Evolutionary conservation across 2,888 invertebrate genomes (phyloP).

Genomic region (Campoplex nolae): DNA sequence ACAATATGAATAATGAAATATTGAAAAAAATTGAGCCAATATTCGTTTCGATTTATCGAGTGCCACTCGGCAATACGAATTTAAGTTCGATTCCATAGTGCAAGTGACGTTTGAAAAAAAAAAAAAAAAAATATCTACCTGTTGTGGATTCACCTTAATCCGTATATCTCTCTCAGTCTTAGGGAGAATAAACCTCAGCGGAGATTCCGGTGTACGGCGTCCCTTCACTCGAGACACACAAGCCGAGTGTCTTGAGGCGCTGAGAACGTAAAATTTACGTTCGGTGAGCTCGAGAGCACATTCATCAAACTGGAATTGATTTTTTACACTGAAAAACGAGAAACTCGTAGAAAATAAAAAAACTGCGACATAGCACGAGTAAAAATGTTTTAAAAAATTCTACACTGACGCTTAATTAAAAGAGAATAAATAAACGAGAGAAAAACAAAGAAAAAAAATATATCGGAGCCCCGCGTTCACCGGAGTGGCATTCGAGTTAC

Average conservation of each 20-base stretch:
- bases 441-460: conserved; percentile 1
- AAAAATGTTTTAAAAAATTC: background rate
- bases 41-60: background rate
- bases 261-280: conserved; percentile 19
- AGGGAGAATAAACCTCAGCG: conserved; percentile 16
- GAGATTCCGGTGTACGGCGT: conserved; percentile 49
- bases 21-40: background rate
- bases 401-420: background rate
- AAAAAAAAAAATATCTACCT: background rate
- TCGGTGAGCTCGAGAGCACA: background rate
- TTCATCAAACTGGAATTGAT: background rate
- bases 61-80: background rate
- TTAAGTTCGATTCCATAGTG: background rate
- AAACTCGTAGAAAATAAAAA: background rate
- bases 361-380: background rate
- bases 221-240: conserved; percentile 61
- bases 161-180: conserved; percentile 21
- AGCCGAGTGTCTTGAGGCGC: conserved; percentile 2
- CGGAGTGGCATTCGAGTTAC: conserved; percentile 54
- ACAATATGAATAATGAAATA: background rate
- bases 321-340: background rate
- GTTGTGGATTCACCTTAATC: conserved; percentile 29
- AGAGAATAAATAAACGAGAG: conserved; percentile 1
- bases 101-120: background rate
- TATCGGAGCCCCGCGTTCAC: conserved; percentile 36